These are phyloP conservation scores for Barnardius zonarius DNA, from an alignment of 2,113 vertebrate genomes.

Conservation along the genomic window DNA sequence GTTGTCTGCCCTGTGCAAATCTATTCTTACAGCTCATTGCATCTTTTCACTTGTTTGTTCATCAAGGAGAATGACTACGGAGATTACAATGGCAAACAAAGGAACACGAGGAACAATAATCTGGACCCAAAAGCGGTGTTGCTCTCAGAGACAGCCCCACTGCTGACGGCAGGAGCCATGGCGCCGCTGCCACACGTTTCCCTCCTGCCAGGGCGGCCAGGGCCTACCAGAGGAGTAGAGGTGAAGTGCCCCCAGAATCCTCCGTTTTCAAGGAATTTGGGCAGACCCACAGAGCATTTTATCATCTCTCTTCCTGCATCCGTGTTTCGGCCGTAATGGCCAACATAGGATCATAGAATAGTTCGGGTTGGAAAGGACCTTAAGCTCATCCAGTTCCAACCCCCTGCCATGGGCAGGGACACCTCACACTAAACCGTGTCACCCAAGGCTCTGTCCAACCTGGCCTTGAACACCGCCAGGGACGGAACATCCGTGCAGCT, in stretches of 20 bases:
- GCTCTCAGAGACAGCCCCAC: neutral
- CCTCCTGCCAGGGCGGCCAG: neutral
- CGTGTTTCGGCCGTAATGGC: fast-evolving
- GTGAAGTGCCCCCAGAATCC: neutral
- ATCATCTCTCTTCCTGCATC: too few relatives aligned
- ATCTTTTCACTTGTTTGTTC: conserved; percentile 76
- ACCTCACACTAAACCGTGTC: too few relatives aligned
- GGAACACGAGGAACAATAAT: conserved; percentile 31
- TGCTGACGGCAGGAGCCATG: fast-evolving
- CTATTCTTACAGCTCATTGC: conserved; percentile 78
- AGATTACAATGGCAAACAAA: conserved; percentile 74
- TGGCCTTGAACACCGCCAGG: too few relatives aligned
- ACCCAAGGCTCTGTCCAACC: too few relatives aligned
- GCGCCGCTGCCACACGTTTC: fast-evolving
- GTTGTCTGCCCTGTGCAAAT: conserved; percentile 79
- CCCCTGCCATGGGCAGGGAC: too few relatives aligned
- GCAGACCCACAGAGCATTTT: neutral
- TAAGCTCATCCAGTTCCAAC: too few relatives aligned
- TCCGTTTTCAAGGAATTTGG: neutral
- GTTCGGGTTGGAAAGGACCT: too few relatives aligned
- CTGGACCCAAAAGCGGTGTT: neutral
- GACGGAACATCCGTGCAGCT: neutral
- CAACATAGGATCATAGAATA: too few relatives aligned
- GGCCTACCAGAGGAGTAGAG: neutral
- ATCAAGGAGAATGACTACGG: conserved; percentile 60